A percentile compares a stretch with the other conserved stretches of the same genome.
phyloP scores from a whole-genome alignment of 2,888 invertebrate species.

The Brachylomia viminalis region DNA sequence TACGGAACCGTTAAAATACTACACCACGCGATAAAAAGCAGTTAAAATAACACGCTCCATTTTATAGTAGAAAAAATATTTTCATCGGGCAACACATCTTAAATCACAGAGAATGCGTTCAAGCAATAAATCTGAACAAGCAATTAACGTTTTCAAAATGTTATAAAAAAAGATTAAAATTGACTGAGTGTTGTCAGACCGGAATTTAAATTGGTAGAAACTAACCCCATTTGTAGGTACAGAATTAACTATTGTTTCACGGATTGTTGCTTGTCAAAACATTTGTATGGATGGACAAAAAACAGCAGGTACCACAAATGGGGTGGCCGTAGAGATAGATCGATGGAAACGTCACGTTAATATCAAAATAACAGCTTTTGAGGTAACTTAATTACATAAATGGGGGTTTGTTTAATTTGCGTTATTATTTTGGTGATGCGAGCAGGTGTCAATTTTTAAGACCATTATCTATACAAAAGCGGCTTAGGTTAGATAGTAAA shows the following conservation, averaged over 20 bases:
- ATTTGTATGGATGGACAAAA: slow-evolving; percentile 83
- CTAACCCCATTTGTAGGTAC: slow-evolving; percentile 73
- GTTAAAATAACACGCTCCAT: slow-evolving; percentile 63
- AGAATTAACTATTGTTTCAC: slow-evolving; percentile 86
- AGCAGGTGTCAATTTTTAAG: slow-evolving; percentile 57
- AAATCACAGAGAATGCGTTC: slow-evolving; percentile 66
- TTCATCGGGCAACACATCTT: slow-evolving; percentile 66
- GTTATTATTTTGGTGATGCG: slow-evolving; percentile 8
- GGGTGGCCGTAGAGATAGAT: slow-evolving; percentile 69
- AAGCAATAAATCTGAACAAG: slow-evolving; percentile 80
- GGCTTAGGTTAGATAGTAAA: not conserved
- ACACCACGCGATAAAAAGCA: slow-evolving; percentile 29
- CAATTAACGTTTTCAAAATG: slow-evolving; percentile 75
- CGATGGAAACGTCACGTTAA: slow-evolving; percentile 65
- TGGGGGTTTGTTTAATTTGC: slow-evolving; percentile 49
- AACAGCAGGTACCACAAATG: slow-evolving; percentile 84
- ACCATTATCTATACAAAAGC: not conserved
- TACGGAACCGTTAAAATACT: slow-evolving; percentile 36
- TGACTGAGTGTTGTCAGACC: slow-evolving; percentile 75
- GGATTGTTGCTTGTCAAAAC: slow-evolving; percentile 85
- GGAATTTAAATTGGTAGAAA: slow-evolving; percentile 85
- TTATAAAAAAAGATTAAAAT: slow-evolving; percentile 73
- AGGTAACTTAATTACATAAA: slow-evolving; percentile 61
- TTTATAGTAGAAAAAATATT: slow-evolving; percentile 61
- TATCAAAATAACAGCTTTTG: slow-evolving; percentile 62